Conservation (phyloP, 2,888 invertebrate genomes). For the Drosophila mayaguana region DNA sequence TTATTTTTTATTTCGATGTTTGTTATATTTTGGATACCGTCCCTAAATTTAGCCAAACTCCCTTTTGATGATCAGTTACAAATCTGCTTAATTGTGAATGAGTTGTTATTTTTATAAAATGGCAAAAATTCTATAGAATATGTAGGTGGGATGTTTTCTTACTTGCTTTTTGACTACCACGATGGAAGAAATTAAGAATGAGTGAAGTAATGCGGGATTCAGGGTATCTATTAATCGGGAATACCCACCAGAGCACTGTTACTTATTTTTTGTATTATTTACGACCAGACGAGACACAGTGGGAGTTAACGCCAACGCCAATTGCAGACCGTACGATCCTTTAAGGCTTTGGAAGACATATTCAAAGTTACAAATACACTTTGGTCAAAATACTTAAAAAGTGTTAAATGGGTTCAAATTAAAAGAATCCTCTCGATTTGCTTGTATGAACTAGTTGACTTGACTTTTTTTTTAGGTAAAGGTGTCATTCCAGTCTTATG, state of each 20-base stretch:
- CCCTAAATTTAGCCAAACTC: no score
- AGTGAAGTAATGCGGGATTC: not conserved
- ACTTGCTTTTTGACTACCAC: no score
- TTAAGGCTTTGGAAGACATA: conserved; percentile 53
- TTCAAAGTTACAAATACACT: not conserved
- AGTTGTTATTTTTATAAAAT: no score
- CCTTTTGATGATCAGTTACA: no score
- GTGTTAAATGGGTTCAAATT: conserved; percentile 72
- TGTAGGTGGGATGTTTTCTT: no score
- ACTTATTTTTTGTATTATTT: conserved; percentile 28
- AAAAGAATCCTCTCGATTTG: conserved; percentile 48
- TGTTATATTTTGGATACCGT: no score
- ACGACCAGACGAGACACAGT: conserved; percentile 45
- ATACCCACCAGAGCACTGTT: not conserved
- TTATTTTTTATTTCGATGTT: no score
- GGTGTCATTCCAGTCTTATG: no score
- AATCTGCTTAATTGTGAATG: no score
- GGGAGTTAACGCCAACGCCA: conserved; percentile 49
- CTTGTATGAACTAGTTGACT: conserved; percentile 7
- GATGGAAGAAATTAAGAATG: not conserved
- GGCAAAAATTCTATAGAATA: no score
- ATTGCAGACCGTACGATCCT: conserved; percentile 51
- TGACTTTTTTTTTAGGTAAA: not conserved
- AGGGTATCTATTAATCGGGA: not conserved
- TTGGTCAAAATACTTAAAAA: conserved; percentile 33